phyloP scores from a whole-genome alignment of 2,888 invertebrate genomes.

The Drosophila stalkeri region DNA sequence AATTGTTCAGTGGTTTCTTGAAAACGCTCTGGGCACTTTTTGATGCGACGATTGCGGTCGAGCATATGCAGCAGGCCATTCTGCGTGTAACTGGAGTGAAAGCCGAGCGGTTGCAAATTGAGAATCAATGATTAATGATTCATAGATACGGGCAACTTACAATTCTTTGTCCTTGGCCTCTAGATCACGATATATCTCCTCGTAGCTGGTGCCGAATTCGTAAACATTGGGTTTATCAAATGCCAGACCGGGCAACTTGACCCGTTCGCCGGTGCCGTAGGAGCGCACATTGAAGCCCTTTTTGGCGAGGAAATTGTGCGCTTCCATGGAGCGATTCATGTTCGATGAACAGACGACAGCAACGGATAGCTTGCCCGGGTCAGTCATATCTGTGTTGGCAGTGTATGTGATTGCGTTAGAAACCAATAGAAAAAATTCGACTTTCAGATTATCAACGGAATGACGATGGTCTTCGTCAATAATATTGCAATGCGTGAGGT shows the following conservation, averaged over 20 bases:
- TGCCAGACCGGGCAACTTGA: conserved; percentile 97
- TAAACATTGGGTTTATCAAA: conserved; percentile 98
- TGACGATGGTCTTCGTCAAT: conserved; percentile 34
- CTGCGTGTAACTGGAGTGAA: conserved; percentile 92
- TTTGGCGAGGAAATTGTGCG: conserved; percentile 98
- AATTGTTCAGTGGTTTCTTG: conserved; percentile 95
- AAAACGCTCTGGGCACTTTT: conserved; percentile 96
- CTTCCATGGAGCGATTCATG: conserved; percentile 99
- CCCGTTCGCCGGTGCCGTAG: conserved; percentile 96
- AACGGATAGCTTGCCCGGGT: conserved; percentile 88
- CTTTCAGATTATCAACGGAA: conserved; percentile 24
- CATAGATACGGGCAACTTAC: conserved; percentile 85
- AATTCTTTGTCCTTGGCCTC: conserved; percentile 95
- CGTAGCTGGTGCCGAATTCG: conserved; percentile 97
- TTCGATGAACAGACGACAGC: conserved; percentile 99
- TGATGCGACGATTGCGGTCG: conserved; percentile 98
- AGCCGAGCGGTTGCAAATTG: neutral
- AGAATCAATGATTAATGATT: neutral
- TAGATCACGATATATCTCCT: conserved; percentile 97
- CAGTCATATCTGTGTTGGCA: conserved; percentile 80
- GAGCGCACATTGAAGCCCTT: conserved; percentile 98
- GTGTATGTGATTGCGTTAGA: conserved; percentile 41
- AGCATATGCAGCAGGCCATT: conserved; percentile 99
- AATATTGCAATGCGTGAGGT: conserved; percentile 27
- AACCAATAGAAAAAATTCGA: conserved; percentile 25